A percentile compares a stretch with the other conserved stretches of the same genome.
Evolutionary conservation across 2,797 vertebrate species (phyloP).

Genomic region (Pangasius larnaudii): DNA sequence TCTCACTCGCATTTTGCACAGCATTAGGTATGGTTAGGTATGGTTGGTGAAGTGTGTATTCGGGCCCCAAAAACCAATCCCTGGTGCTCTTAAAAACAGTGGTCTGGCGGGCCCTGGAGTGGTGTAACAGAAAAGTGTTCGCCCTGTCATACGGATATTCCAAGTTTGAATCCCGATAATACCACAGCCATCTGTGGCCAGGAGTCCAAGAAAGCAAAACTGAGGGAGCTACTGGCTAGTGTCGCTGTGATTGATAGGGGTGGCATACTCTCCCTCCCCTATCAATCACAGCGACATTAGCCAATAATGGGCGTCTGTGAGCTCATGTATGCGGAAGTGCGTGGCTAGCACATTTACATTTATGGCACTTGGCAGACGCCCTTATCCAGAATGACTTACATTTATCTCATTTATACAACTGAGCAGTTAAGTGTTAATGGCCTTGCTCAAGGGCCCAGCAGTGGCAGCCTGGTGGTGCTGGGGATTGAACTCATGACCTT

Average conservation of each 20-base stretch:
- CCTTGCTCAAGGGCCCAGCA: too few relatives aligned
- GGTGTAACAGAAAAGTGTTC: neutral
- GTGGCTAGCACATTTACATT: neutral
- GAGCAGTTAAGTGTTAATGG: too few relatives aligned
- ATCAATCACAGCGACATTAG: neutral
- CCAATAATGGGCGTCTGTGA: neutral
- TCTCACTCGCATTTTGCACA: neutral
- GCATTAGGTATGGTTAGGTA: too few relatives aligned
- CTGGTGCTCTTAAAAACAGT: neutral
- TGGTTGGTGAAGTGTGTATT: neutral
- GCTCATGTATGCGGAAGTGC: neutral
- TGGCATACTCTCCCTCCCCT: neutral
- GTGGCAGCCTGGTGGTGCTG: too few relatives aligned
- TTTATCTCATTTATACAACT: too few relatives aligned
- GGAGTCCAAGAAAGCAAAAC: neutral
- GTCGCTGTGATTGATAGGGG: too few relatives aligned
- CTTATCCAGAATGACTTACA: too few relatives aligned
- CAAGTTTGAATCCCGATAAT: neutral
- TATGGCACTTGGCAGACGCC: too few relatives aligned
- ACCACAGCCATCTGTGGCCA: neutral
- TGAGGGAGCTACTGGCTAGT: too few relatives aligned
- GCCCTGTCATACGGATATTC: neutral
- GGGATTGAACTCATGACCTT: too few relatives aligned
- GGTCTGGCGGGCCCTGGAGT: neutral
- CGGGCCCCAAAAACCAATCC: neutral